These are phyloP conservation scores for Hydropsyche tenuis DNA, from an alignment of 1,140 invertebrate genomes.

Conservation along the genomic window DNA sequence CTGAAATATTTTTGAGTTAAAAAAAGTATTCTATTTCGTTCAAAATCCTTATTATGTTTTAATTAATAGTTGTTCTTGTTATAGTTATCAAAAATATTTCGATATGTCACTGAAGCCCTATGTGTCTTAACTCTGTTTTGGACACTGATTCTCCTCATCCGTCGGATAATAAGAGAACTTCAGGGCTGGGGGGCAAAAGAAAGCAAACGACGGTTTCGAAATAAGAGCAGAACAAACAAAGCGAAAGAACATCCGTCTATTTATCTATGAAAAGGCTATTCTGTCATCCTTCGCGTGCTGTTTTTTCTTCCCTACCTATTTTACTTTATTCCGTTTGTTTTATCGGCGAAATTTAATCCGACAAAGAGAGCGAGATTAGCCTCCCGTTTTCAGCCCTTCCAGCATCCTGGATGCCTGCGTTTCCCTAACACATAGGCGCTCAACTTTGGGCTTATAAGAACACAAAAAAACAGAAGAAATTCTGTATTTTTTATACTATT, in stretches of 20 bases:
- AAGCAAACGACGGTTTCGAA: neutral
- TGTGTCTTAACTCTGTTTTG: neutral
- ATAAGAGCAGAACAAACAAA: conserved; percentile 1
- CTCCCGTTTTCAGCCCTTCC: neutral
- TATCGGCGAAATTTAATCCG: conserved; percentile 11
- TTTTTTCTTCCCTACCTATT: neutral
- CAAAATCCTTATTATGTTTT: too few relatives aligned
- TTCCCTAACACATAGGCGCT: too few relatives aligned
- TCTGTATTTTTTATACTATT: too few relatives aligned
- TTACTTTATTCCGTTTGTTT: conserved; percentile 1
- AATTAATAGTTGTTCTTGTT: too few relatives aligned
- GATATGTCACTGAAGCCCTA: neutral
- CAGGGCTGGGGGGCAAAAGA: neutral
- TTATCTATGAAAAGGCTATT: conserved; percentile 13
- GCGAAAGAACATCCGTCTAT: neutral
- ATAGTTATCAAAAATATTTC: neutral
- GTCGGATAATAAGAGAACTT: conserved; percentile 17
- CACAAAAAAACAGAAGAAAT: too few relatives aligned
- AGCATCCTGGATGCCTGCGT: neutral
- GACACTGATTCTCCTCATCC: conserved; percentile 20
- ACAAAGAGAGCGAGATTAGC: neutral
- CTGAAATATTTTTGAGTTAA: too few relatives aligned
- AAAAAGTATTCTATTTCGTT: too few relatives aligned
- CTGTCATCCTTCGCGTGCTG: neutral
- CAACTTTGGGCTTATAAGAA: too few relatives aligned